A percentile compares a stretch with the other conserved stretches of the same genome.
Conservation (phyloP, 1,140 invertebrate genomes). For the Drosophila carrolli region DNA sequence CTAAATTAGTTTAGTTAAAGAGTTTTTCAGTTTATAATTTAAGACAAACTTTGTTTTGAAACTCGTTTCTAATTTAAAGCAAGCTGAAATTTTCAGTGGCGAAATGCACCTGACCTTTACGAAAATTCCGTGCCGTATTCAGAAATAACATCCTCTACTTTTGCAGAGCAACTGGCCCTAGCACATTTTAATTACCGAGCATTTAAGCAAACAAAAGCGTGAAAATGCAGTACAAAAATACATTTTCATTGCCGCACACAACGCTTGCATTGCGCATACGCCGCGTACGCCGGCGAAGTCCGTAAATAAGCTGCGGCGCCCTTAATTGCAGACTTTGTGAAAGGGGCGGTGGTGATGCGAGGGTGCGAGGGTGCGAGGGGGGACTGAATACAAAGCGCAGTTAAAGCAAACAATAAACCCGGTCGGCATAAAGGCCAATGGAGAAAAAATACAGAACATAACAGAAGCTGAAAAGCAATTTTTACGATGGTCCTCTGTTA, state of each 20-base stretch:
- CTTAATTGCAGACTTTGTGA: slow-evolving; percentile 59
- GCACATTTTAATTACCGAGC: slow-evolving; percentile 69
- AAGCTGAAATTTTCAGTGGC: slow-evolving; percentile 1
- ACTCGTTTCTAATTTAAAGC: neutral
- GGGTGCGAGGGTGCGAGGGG: slow-evolving; percentile 18
- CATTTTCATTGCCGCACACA: slow-evolving; percentile 54
- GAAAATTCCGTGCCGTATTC: slow-evolving; percentile 7
- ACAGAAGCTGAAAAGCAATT: slow-evolving; percentile 50
- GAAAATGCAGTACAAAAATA: slow-evolving; percentile 48
- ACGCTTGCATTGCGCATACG: slow-evolving; percentile 38
- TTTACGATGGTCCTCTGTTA: slow-evolving; percentile 60
- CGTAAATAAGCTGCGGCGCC: slow-evolving; percentile 64
- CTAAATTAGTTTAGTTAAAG: neutral
- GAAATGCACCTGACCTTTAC: slow-evolving; percentile 19
- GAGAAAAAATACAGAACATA: slow-evolving; percentile 26
- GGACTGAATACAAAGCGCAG: slow-evolving; percentile 38
- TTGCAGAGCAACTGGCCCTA: slow-evolving; percentile 9
- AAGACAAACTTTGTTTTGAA: slow-evolving; percentile 11
- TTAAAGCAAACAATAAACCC: slow-evolving; percentile 72
- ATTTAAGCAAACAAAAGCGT: slow-evolving; percentile 70
- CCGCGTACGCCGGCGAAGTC: slow-evolving; percentile 32
- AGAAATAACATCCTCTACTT: slow-evolving; percentile 8
- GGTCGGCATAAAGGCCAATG: slow-evolving; percentile 60
- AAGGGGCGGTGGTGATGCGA: slow-evolving; percentile 5
- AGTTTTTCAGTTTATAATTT: neutral